phyloP scores from a whole-genome alignment of 1,140 invertebrate species.

The Holcopasites calliopsidis region DNA sequence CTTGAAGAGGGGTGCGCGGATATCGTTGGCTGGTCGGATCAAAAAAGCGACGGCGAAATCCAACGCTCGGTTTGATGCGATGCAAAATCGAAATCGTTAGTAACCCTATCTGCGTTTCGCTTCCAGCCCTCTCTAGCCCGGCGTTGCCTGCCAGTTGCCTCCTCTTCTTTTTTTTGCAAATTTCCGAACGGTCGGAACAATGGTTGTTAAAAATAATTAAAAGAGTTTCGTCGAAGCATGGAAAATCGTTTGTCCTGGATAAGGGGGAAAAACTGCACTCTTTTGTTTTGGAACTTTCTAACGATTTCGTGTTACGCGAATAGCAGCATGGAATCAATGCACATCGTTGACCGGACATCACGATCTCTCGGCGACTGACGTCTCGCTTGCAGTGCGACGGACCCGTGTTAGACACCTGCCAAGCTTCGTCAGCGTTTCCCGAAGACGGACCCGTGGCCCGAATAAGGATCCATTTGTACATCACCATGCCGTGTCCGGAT shows the following conservation, averaged over 20 bases:
- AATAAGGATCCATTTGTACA: too few species aligned
- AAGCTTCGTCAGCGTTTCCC: conserved; percentile 68
- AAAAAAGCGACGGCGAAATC: conserved; percentile 78
- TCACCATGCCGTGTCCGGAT: too few species aligned
- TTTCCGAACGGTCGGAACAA: conserved; percentile 34
- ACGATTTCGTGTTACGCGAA: not conserved
- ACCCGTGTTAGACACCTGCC: conserved; percentile 59
- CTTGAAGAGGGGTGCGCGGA: not conserved
- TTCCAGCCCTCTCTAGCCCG: not conserved
- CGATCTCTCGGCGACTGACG: conserved; percentile 5
- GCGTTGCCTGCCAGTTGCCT: not conserved
- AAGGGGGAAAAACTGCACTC: not conserved
- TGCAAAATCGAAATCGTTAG: conserved; percentile 71
- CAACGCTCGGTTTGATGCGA: conserved; percentile 66
- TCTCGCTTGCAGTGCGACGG: not conserved
- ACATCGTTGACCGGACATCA: not conserved
- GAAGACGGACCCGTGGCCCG: conserved; percentile 45
- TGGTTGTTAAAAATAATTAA: conserved; percentile 44
- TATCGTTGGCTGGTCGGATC: conserved; percentile 66
- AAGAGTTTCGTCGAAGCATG: not conserved
- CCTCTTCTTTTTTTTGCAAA: not conserved
- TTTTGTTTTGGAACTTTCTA: not conserved
- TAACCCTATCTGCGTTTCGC: conserved; percentile 17
- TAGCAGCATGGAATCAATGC: not conserved
- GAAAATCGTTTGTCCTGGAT: not conserved